These are phyloP conservation scores for Bombus sylvicola DNA, from an alignment of 1,140 invertebrate species.

Conservation along the genomic window DNA sequence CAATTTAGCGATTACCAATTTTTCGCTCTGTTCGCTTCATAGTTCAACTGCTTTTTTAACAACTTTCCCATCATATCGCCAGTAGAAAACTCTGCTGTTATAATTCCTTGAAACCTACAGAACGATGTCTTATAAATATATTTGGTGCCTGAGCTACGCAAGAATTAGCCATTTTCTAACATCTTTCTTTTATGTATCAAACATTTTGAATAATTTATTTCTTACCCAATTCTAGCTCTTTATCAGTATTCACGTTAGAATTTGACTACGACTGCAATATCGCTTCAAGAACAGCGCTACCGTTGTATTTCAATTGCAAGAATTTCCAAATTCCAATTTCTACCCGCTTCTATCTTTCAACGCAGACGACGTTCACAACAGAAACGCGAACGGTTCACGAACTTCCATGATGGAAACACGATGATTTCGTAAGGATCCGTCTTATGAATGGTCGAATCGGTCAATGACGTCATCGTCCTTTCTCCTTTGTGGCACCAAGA, in stretches of 20 bases:
- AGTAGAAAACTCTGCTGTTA: too few species aligned
- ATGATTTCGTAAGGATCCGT: slow-evolving; percentile 11
- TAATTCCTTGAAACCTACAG: too few species aligned
- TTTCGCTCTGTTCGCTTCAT: too few species aligned
- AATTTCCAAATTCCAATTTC: neutral
- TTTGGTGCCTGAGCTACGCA: too few species aligned
- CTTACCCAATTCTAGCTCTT: neutral
- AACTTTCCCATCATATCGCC: too few species aligned
- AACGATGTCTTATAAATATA: too few species aligned
- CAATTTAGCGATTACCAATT: too few species aligned
- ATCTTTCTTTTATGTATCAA: too few species aligned
- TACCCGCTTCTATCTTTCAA: neutral
- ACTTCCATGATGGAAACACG: neutral
- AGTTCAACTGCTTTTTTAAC: too few species aligned
- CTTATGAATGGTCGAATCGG: slow-evolving; percentile 68
- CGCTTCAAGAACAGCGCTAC: neutral
- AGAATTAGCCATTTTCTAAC: too few species aligned
- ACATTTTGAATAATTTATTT: neutral
- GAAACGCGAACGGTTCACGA: neutral
- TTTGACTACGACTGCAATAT: neutral
- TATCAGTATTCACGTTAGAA: neutral
- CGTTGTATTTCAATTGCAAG: neutral
- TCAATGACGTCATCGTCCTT: slow-evolving; percentile 66
- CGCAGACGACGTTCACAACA: neutral
- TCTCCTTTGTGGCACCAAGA: slow-evolving; percentile 33